These are phyloP conservation scores for Lipophrys pholis DNA, from an alignment of 2,113 vertebrate species.

Conservation along the genomic window DNA sequence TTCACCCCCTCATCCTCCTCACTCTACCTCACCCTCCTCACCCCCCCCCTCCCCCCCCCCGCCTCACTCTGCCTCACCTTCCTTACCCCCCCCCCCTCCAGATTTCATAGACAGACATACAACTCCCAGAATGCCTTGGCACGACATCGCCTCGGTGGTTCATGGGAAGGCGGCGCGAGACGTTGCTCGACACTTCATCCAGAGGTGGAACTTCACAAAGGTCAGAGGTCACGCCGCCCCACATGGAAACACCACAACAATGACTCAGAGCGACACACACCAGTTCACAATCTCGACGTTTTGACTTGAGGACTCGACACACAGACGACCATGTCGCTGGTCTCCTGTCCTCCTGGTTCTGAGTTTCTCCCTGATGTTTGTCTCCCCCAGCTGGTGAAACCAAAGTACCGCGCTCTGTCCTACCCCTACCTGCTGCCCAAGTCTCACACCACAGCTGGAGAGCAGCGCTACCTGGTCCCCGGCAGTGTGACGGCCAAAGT, in stretches of 20 bases:
- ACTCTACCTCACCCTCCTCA: background rate
- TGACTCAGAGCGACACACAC: too few species aligned
- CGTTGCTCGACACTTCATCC: conserved; percentile 95
- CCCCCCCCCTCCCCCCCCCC: background rate
- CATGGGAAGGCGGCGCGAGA: conserved; percentile 93
- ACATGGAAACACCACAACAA: too few species aligned
- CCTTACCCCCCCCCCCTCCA: conserved; percentile 23
- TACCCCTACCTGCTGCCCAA: conserved; percentile 95
- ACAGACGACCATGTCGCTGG: too few species aligned
- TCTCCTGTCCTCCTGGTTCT: too few species aligned
- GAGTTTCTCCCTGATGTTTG: too few species aligned
- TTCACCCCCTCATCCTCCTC: background rate
- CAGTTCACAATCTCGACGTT: too few species aligned
- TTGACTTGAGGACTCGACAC: too few species aligned
- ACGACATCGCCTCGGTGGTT: conserved; percentile 92
- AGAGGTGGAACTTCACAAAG: conserved; percentile 99
- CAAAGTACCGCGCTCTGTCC: conserved; percentile 91
- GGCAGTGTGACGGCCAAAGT: conserved; percentile 83
- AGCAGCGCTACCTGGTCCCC: conserved; percentile 89
- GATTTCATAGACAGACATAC: conserved; percentile 96
- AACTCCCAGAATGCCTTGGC: conserved; percentile 97
- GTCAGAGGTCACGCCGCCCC: conserved; percentile 73
- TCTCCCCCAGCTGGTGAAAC: conserved; percentile 89
- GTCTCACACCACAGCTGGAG: conserved; percentile 88
- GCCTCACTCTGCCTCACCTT: too few species aligned